A percentile compares a stretch with the other conserved stretches of the same genome.
Conservation (phyloP, 2,888 invertebrate species). For the Andrena marginata region DNA sequence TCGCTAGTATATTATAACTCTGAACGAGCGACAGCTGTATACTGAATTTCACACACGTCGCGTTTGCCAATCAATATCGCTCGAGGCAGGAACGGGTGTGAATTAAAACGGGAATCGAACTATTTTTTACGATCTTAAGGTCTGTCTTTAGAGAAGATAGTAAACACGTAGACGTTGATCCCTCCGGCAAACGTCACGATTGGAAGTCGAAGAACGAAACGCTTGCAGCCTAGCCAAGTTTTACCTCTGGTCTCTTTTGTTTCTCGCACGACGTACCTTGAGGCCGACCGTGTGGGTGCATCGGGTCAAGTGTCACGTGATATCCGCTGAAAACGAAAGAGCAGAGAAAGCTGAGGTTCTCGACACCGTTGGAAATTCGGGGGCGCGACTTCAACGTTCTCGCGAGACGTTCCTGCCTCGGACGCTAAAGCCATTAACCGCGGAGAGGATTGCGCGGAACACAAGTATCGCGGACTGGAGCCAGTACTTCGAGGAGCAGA, state of each 20-base stretch:
- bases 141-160: background rate
- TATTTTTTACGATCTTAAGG: too few relatives aligned
- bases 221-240: constrained; percentile 1
- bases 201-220: constrained; percentile 3
- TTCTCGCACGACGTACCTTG: constrained; percentile 39
- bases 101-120: too few relatives aligned
- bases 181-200: background rate
- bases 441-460: background rate
- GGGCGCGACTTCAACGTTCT: background rate
- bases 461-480: background rate
- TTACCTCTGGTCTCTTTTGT: constrained; percentile 31
- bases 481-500: background rate
- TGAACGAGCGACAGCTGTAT: too few relatives aligned
- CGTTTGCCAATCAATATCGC: too few relatives aligned
- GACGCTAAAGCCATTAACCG: constrained; percentile 2
- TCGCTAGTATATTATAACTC: too few relatives aligned
- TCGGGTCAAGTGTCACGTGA: constrained; percentile 61
- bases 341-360: constrained; percentile 21
- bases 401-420: background rate
- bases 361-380: constrained; percentile 13
- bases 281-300: constrained; percentile 39
- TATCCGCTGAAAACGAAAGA: constrained; percentile 41
- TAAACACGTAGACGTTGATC: background rate
- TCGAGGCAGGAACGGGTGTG: too few relatives aligned
- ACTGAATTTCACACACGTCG: too few relatives aligned